Evolutionary conservation across 2,113 vertebrate species (phyloP).

Genomic region (Sardina pilchardus): DNA sequence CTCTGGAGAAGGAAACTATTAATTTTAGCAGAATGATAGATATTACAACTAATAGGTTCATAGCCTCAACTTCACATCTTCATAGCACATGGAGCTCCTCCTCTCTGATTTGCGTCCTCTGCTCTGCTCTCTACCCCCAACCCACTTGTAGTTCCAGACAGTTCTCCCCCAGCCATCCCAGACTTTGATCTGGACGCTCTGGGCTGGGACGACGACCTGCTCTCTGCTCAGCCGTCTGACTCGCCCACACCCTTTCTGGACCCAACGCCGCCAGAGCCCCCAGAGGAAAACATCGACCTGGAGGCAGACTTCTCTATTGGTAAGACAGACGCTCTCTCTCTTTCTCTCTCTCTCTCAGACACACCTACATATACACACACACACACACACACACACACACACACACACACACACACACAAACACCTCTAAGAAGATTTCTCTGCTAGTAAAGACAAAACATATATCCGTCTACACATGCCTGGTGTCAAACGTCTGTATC

Average conservation of each 20-base stretch:
- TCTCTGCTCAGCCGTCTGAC: conserved; percentile 73
- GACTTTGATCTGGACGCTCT: conserved; percentile 89
- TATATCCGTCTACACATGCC: no score
- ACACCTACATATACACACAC: no score
- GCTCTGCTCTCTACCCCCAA: neutral
- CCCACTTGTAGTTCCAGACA: conserved; percentile 72
- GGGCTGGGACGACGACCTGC: conserved; percentile 89
- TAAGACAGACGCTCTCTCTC: conserved; percentile 65
- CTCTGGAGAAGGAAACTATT: no score
- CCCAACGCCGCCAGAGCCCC: conserved; percentile 55
- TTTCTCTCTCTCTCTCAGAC: no score
- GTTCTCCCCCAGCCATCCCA: conserved; percentile 82
- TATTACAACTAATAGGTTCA: no score
- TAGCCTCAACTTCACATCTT: no score
- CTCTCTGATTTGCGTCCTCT: neutral
- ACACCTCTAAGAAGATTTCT: no score
- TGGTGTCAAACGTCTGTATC: no score
- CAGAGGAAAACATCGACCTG: conserved; percentile 78
- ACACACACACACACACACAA: neutral
- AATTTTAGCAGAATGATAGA: no score
- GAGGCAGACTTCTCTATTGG: conserved; percentile 90
- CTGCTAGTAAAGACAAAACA: no score
- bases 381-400: neutral
- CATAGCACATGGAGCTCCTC: no score
- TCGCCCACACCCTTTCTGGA: conserved; percentile 61